phyloP scores from a whole-genome alignment of 2,888 invertebrate species.

The Brachynemurus nebulosus region DNA sequence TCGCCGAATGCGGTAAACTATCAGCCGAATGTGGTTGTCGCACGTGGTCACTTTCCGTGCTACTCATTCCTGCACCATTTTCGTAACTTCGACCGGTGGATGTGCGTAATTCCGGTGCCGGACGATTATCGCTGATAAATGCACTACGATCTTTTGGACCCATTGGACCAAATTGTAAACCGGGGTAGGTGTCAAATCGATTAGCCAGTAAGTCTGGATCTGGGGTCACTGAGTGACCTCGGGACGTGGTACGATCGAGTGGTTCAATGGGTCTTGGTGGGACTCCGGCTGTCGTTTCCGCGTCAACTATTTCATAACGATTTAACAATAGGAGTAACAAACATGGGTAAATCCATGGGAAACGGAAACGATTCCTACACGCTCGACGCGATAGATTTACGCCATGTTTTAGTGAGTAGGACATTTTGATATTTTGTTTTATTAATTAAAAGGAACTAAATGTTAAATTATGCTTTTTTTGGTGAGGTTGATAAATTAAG shows the following conservation, averaged over 20 bases:
- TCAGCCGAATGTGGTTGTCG: no score
- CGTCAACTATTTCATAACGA: conserved; percentile 22
- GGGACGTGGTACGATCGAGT: conserved; percentile 14
- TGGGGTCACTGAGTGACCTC: not conserved
- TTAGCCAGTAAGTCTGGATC: conserved; percentile 15
- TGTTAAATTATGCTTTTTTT: no score
- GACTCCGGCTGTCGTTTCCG: conserved; percentile 15
- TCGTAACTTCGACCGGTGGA: no score
- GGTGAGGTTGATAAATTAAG: not conserved
- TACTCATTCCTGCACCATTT: conserved; percentile 5
- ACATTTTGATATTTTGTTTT: no score
- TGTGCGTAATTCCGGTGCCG: conserved; percentile 13
- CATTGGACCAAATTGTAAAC: conserved; percentile 45
- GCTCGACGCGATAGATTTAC: conserved; percentile 55
- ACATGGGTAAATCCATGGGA: conserved; percentile 26
- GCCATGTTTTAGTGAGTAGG: conserved; percentile 50
- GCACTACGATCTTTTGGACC: conserved; percentile 36
- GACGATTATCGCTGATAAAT: conserved; percentile 14
- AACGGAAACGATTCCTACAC: conserved; percentile 37
- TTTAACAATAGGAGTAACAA: conserved; percentile 20
- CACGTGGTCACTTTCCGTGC: conserved; percentile 9
- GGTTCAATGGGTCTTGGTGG: conserved; percentile 19
- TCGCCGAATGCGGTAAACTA: no score
- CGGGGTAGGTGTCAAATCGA: conserved; percentile 31
- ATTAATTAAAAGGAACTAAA: no score